A percentile compares a stretch with the other conserved stretches of the same genome.
Evolutionary conservation across 92 coral and sea anemone species (phyloP).

Genomic region (Epizoanthus illoricatus): DNA sequence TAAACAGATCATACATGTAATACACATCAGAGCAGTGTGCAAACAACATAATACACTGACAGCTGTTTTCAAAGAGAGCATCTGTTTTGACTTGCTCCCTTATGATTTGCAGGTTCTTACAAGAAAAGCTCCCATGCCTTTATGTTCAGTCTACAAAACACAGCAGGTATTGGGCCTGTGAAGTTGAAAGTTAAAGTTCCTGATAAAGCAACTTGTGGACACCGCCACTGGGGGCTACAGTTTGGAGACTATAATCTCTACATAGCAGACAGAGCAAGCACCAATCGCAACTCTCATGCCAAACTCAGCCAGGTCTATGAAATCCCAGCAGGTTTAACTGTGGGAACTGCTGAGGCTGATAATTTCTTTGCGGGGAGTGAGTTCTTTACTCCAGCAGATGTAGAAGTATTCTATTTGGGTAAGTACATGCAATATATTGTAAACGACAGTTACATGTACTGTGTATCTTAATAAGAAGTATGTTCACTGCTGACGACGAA

Average conservation of each 20-base stretch:
- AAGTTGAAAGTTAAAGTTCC: neutral
- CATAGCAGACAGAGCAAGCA: neutral
- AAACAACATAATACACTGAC: too few relatives aligned
- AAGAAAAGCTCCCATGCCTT: slow-evolving; percentile 2
- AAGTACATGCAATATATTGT: too few relatives aligned
- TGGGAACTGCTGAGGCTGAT: neutral
- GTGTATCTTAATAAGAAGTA: too few relatives aligned
- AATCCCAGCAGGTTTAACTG: neutral
- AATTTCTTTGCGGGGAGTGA: slow-evolving; percentile 13
- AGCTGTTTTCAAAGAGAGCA: neutral
- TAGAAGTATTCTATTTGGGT: slow-evolving; percentile 21
- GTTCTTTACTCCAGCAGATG: slow-evolving; percentile 13
- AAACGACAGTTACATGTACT: too few relatives aligned
- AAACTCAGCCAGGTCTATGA: neutral
- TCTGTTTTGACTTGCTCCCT: neutral
- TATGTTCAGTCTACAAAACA: slow-evolving; percentile 19
- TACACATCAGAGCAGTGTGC: too few relatives aligned
- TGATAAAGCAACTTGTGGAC: slow-evolving; percentile 12
- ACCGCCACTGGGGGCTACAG: too few relatives aligned
- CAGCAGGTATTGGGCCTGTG: slow-evolving; percentile 13
- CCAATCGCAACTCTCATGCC: neutral
- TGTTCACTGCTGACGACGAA: too few relatives aligned
- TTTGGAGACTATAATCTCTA: neutral
- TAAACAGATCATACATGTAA: too few relatives aligned
- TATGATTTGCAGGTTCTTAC: neutral